phyloP scores from a whole-genome alignment of 2,797 vertebrate species.

The Phrynocephalus forsythii region DNA sequence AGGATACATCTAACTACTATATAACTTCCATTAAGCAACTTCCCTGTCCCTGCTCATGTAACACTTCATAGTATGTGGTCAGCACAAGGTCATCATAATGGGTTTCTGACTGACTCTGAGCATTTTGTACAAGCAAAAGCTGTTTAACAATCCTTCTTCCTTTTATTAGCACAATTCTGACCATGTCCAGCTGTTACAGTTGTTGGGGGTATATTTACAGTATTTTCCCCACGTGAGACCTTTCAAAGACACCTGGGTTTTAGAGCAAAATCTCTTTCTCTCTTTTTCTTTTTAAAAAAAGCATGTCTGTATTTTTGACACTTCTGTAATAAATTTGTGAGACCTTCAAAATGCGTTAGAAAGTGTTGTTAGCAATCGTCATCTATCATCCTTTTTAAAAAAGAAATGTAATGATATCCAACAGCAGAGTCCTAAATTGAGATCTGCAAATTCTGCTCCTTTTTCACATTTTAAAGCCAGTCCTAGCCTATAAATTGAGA shows the following conservation, averaged over 20 bases:
- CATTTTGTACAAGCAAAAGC: slow-evolving; percentile 78
- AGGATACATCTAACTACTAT: slow-evolving; percentile 91
- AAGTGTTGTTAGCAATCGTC: background rate
- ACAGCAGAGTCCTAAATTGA: slow-evolving; percentile 17
- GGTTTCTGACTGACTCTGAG: slow-evolving; percentile 82
- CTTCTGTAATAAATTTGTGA: background rate
- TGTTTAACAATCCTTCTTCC: slow-evolving; percentile 78
- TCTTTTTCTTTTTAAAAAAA: background rate
- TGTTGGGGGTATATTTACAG: slow-evolving; percentile 70
- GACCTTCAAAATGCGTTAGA: background rate
- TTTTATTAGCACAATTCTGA: slow-evolving; percentile 73
- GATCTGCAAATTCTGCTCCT: background rate
- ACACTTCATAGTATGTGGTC: slow-evolving; percentile 88
- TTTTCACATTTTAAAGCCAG: background rate
- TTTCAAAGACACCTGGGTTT: slow-evolving; percentile 54
- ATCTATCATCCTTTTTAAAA: background rate
- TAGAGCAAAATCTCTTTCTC: background rate
- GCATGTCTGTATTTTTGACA: background rate
- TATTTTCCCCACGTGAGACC: slow-evolving; percentile 62
- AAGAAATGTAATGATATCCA: background rate
- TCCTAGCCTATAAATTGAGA: background rate
- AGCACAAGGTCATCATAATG: slow-evolving; percentile 88
- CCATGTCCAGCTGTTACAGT: slow-evolving; percentile 74
- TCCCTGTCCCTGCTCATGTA: slow-evolving; percentile 90
- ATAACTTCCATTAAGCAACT: slow-evolving; percentile 91